Conservation (phyloP, 2,888 invertebrate species). For the Cheiracanthium punctorium region DNA sequence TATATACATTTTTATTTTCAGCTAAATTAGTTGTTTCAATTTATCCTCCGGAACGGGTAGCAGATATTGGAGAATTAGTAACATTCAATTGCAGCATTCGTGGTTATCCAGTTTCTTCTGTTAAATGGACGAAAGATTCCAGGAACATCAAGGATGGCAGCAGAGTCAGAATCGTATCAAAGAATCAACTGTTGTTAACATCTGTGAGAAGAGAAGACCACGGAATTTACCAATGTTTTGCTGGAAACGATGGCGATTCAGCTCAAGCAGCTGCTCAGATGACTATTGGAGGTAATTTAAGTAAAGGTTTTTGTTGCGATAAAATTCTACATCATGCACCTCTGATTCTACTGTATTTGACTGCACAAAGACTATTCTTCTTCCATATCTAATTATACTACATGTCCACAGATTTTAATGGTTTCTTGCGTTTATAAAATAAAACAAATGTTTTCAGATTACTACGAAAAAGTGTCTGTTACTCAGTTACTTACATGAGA, state of each 20-base stretch:
- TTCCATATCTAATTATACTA: too few relatives aligned
- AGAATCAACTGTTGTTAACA: conserved; percentile 57
- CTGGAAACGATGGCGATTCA: conserved; percentile 48
- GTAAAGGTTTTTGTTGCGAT: too few relatives aligned
- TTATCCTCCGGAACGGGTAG: conserved; percentile 38
- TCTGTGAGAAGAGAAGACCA: conserved; percentile 50
- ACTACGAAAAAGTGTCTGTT: too few relatives aligned
- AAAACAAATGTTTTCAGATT: too few relatives aligned
- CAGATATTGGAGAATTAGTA: conserved; percentile 54
- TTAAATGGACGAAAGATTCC: conserved; percentile 51
- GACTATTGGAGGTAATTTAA: conserved; percentile 56
- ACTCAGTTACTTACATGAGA: too few relatives aligned
- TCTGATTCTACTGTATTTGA: too few relatives aligned
- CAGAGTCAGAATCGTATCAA: conserved; percentile 33
- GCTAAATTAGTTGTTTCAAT: conserved; percentile 42
- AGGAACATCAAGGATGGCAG: conserved; percentile 27
- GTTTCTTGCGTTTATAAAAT: too few relatives aligned
- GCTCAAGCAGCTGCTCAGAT: conserved; percentile 53
- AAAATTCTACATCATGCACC: too few relatives aligned
- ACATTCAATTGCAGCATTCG: conserved; percentile 62
- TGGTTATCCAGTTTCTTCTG: conserved; percentile 49
- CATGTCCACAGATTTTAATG: too few relatives aligned
- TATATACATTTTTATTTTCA: conserved; percentile 26
- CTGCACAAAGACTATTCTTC: too few relatives aligned
- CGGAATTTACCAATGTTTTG: conserved; percentile 62